Evolutionary conservation across 2,888 invertebrate species (phyloP).

Genomic region (Tinea semifulvella): DNA sequence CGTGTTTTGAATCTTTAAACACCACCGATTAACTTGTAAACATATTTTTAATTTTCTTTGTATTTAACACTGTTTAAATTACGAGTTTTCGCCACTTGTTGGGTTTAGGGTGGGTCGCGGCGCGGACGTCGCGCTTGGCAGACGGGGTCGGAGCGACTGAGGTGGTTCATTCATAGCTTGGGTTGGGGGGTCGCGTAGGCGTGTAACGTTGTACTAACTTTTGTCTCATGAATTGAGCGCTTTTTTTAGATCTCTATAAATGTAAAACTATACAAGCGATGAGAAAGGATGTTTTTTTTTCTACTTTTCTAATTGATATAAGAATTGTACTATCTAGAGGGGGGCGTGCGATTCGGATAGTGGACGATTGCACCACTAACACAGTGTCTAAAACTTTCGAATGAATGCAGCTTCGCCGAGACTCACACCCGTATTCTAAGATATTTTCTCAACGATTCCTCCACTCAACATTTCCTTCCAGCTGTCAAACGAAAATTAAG

Average conservation of each 20-base stretch:
- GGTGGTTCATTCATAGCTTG: slow-evolving; percentile 27
- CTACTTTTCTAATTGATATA: too few relatives aligned
- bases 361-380: too few relatives aligned
- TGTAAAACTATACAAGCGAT: background rate
- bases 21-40: background rate
- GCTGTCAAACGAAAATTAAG: too few relatives aligned
- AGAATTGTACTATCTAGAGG: too few relatives aligned
- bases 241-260: background rate
- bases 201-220: background rate
- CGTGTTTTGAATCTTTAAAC: background rate
- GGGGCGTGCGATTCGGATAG: too few relatives aligned
- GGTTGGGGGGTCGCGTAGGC: background rate
- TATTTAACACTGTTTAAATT: background rate
- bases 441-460: too few relatives aligned
- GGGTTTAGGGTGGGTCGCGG: background rate
- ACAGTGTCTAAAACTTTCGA: too few relatives aligned
- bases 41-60: background rate
- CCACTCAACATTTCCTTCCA: too few relatives aligned
- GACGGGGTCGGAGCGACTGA: slow-evolving; percentile 56
- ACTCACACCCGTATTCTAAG: too few relatives aligned
- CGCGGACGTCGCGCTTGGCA: background rate
- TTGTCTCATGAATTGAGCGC: slow-evolving; percentile 10
- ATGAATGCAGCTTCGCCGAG: too few relatives aligned
- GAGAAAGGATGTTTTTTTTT: background rate
- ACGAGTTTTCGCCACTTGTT: slow-evolving; percentile 4